Conservation (phyloP, 2,888 invertebrate species). For the Cryptus armator region DNA sequence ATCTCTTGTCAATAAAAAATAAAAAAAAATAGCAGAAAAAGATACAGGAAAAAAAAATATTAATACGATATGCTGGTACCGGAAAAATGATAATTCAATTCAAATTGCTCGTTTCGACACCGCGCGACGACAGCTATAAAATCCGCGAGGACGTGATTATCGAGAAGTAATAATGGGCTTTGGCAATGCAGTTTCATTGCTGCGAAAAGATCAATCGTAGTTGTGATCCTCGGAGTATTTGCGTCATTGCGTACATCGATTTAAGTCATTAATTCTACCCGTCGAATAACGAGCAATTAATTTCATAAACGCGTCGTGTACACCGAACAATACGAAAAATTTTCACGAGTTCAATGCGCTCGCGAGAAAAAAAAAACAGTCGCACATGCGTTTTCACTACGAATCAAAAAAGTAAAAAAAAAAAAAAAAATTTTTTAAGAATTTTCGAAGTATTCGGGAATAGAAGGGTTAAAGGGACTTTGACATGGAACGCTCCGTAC, state of each 20-base stretch:
- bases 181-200: constrained; percentile 23
- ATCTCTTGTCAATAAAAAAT: constrained; percentile 36
- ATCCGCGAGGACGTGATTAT: background rate
- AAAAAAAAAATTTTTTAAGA: background rate
- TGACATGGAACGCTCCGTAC: background rate
- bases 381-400: background rate
- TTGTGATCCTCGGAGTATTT: background rate
- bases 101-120: constrained; percentile 70
- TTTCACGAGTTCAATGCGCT: constrained; percentile 21
- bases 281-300: constrained; percentile 9
- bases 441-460: too few relatives aligned
- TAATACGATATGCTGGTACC: background rate
- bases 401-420: background rate
- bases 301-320: background rate
- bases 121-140: constrained; percentile 12
- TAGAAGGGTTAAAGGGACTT: background rate
- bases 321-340: constrained; percentile 10
- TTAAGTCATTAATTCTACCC: constrained; percentile 9
- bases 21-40: constrained; percentile 11
- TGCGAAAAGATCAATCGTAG: constrained; percentile 5
- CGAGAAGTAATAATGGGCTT: constrained; percentile 36
- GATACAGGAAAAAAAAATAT: background rate
- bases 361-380: background rate
- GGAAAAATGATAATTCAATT: constrained; percentile 74
- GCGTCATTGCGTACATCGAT: background rate